phyloP scores from a whole-genome alignment of 2,113 vertebrate genomes.

The Oplegnathus fasciatus region DNA sequence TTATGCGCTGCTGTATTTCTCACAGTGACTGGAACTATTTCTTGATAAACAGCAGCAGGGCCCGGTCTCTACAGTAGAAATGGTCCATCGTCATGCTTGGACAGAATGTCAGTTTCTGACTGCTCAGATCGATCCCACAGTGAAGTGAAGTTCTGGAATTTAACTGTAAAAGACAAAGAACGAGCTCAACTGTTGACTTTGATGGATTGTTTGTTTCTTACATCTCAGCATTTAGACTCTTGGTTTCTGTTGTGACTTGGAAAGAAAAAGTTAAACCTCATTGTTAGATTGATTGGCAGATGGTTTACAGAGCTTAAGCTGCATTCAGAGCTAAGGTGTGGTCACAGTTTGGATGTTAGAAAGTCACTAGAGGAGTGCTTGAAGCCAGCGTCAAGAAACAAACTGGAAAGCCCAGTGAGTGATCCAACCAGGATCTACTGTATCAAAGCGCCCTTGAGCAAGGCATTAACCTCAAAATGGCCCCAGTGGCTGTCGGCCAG shows the following conservation, averaged over 20 bases:
- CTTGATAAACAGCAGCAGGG: background rate
- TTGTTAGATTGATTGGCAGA: constrained; percentile 22
- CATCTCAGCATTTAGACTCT: background rate
- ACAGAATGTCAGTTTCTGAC: background rate
- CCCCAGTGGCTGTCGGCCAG: background rate
- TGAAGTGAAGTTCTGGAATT: background rate
- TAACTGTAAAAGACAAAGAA: background rate
- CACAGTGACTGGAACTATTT: background rate
- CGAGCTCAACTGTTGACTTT: background rate
- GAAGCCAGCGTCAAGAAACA: background rate
- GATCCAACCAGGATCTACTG: background rate
- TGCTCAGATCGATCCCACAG: background rate
- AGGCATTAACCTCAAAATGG: background rate
- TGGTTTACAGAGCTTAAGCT: constrained; percentile 14
- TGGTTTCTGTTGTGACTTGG: background rate
- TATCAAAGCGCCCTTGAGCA: background rate
- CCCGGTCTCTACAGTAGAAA: too few relatives aligned
- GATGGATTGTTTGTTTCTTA: background rate
- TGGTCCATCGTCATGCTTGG: too few relatives aligned
- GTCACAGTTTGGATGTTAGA: background rate
- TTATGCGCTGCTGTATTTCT: background rate
- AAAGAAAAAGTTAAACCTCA: background rate
- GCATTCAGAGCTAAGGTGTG: constrained; percentile 4
- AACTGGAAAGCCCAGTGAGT: background rate
- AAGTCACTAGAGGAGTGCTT: background rate